These are phyloP conservation scores for Temnothorax curvispinosus DNA, from an alignment of 1,140 invertebrate genomes.

Conservation along the genomic window DNA sequence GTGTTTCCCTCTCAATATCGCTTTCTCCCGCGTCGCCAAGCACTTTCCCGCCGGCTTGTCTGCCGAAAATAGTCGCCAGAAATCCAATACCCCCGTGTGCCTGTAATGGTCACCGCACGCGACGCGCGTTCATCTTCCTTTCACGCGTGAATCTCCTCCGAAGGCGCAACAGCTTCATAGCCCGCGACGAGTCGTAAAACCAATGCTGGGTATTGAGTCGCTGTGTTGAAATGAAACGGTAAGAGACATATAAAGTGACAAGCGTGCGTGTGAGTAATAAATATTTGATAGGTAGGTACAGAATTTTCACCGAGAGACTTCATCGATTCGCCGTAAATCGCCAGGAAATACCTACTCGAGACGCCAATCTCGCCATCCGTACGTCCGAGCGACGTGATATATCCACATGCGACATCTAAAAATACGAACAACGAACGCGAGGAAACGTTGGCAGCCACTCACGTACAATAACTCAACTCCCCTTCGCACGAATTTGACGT, in stretches of 20 bases:
- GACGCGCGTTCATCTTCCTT: conserved; percentile 37
- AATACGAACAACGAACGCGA: conserved; percentile 39
- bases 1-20: conserved; percentile 16
- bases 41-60: conserved; percentile 52
- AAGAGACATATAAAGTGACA: neutral
- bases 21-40: conserved; percentile 33
- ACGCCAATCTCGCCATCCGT: neutral
- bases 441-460: conserved; percentile 24
- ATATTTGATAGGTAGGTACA: neutral
- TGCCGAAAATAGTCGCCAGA: conserved; percentile 60
- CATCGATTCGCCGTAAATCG: neutral
- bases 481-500: neutral
- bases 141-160: conserved; percentile 2
- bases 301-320: neutral
- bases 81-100: conserved; percentile 50
- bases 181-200: neutral
- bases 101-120: conserved; percentile 31
- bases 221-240: neutral
- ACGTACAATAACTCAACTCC: conserved; percentile 1
- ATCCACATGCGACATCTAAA: conserved; percentile 49
- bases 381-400: conserved; percentile 22
- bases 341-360: neutral
- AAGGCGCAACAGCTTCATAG: neutral
- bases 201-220: neutral
- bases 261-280: neutral